Evolutionary conservation across 2,797 vertebrate species (phyloP).

Genomic region (Pangasius larnaudii): DNA sequence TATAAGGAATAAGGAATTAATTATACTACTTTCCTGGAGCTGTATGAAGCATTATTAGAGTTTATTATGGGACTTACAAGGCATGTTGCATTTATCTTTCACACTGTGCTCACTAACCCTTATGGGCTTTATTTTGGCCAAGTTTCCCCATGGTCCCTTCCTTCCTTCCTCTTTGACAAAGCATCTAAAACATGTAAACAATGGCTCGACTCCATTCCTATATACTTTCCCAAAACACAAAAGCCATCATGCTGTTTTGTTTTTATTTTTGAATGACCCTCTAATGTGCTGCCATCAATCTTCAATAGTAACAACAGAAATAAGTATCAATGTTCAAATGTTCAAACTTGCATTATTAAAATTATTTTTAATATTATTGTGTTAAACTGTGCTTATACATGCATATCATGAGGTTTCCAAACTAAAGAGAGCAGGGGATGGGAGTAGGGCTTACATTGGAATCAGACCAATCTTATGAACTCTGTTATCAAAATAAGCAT

Average conservation of each 20-base stretch:
- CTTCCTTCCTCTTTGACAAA: slow-evolving; percentile 30
- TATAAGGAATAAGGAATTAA: not conserved
- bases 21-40: not conserved
- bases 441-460: not conserved
- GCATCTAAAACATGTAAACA: slow-evolving; percentile 25
- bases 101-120: not conserved
- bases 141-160: not conserved
- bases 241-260: not conserved
- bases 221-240: slow-evolving; percentile 14
- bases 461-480: not conserved
- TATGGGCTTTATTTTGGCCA: not conserved
- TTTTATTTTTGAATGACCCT: not conserved
- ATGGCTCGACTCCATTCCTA: not conserved
- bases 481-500: not conserved
- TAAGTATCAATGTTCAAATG: not conserved
- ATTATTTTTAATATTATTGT: no score
- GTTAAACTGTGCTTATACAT: not conserved
- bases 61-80: not conserved
- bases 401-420: not conserved
- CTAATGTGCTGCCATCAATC: not conserved
- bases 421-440: not conserved
- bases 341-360: no score
- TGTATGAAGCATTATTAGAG: not conserved
- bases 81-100: not conserved
- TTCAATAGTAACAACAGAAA: not conserved